phyloP scores from a whole-genome alignment of 2,888 invertebrate genomes.

The Villa cingulata region DNA sequence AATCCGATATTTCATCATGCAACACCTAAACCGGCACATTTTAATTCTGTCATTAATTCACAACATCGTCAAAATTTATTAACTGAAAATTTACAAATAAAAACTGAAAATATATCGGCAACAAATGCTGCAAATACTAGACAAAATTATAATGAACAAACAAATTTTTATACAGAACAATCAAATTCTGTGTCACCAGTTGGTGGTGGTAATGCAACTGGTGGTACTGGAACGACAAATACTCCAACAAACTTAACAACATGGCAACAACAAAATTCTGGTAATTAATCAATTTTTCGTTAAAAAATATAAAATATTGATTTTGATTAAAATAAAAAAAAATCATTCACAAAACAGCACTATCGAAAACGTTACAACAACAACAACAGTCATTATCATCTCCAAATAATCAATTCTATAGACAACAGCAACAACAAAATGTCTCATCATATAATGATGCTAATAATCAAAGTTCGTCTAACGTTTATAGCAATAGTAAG shows the following conservation, averaged over 20 bases:
- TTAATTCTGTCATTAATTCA: constrained; percentile 45
- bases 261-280: constrained; percentile 40
- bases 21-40: constrained; percentile 59
- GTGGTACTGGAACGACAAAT: too few species aligned
- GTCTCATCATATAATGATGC: constrained; percentile 36
- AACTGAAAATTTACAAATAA: constrained; percentile 36
- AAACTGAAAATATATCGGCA: constrained; percentile 40
- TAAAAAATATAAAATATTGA: too few species aligned
- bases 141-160: constrained; percentile 10
- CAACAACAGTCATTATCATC: constrained; percentile 31
- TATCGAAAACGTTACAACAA: constrained; percentile 34
- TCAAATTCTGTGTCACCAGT: neutral
- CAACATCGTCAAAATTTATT: constrained; percentile 53
- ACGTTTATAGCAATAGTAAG: neutral
- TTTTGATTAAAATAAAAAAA: constrained; percentile 30
- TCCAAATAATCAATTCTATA: neutral
- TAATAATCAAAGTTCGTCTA: neutral
- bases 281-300: constrained; percentile 47
- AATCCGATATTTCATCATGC: constrained; percentile 71
- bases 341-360: constrained; percentile 38
- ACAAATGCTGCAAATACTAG: neutral
- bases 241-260: constrained; percentile 20
- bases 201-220: neutral
- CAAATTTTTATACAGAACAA: neutral
- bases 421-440: constrained; percentile 26